A percentile compares a stretch with the other conserved stretches of the same genome.
Conservation (phyloP, 2,113 vertebrate genomes). For the Halcyon senegalensis region DNA sequence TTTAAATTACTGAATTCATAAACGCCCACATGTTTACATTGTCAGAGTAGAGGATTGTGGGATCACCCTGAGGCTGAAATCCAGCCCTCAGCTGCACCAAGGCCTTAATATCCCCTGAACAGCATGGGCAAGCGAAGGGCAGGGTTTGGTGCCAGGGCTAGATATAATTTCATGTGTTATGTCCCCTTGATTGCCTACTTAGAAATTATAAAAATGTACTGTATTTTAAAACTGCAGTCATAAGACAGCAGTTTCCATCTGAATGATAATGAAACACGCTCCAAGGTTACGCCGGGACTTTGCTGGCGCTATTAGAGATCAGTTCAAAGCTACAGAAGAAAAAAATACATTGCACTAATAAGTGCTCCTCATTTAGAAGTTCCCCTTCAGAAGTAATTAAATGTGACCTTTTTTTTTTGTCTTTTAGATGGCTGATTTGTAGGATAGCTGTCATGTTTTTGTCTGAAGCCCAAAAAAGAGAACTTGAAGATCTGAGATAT, state of each 20-base stretch:
- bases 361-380: slow-evolving; percentile 52
- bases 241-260: slow-evolving; percentile 43
- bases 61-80: background rate
- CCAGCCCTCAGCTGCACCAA: background rate
- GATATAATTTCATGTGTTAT: slow-evolving; percentile 48
- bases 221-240: slow-evolving; percentile 40
- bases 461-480: background rate
- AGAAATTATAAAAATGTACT: slow-evolving; percentile 61
- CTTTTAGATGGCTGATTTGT: slow-evolving; percentile 36
- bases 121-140: background rate
- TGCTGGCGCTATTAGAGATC: slow-evolving; percentile 50
- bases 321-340: slow-evolving; percentile 62
- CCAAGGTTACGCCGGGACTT: slow-evolving; percentile 66
- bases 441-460: slow-evolving; percentile 43
- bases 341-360: slow-evolving; percentile 66
- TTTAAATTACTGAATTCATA: background rate
- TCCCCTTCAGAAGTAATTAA: slow-evolving; percentile 70
- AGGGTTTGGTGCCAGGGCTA: slow-evolving; percentile 9
- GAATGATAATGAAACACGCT: slow-evolving; percentile 61
- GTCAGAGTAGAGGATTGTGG: background rate
- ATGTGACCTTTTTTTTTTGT: background rate
- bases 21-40: background rate
- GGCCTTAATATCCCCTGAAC: background rate
- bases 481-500: background rate
- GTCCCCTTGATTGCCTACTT: slow-evolving; percentile 48